phyloP scores from a whole-genome alignment of 2,797 vertebrate genomes.

The Discoglossus pictus region DNA sequence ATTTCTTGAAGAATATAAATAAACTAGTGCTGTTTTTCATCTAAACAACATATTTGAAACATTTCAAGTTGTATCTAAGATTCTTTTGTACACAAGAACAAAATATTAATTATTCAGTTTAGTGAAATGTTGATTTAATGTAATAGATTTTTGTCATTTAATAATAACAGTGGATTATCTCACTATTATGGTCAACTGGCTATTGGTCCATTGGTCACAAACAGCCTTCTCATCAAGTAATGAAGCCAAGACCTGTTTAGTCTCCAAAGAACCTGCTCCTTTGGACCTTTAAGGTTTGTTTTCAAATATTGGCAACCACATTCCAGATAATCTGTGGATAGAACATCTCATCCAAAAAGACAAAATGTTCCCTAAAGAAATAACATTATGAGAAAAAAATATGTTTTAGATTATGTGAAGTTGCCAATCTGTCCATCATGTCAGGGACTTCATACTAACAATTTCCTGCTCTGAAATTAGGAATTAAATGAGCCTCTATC shows the following conservation, averaged over 20 bases:
- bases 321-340: slow-evolving; percentile 46
- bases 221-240: background rate
- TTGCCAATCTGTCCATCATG: slow-evolving; percentile 49
- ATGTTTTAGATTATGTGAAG: slow-evolving; percentile 46
- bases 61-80: slow-evolving; percentile 3
- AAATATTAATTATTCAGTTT: slow-evolving; percentile 50
- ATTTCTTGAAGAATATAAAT: slow-evolving; percentile 15
- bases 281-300: slow-evolving; percentile 18
- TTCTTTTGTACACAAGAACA: slow-evolving; percentile 20
- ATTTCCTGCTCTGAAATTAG: slow-evolving; percentile 34
- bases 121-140: slow-evolving; percentile 44
- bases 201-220: background rate
- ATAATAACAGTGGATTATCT: slow-evolving; percentile 8
- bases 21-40: slow-evolving; percentile 30
- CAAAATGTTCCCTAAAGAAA: slow-evolving; percentile 52
- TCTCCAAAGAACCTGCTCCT: slow-evolving; percentile 2
- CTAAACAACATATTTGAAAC: slow-evolving; percentile 13
- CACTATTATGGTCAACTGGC: background rate
- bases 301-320: slow-evolving; percentile 33
- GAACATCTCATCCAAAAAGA: slow-evolving; percentile 44
- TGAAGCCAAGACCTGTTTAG: background rate
- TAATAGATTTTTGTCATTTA: slow-evolving; percentile 16
- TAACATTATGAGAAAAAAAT: slow-evolving; percentile 46
- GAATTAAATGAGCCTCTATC: background rate
- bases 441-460: slow-evolving; percentile 36